phyloP scores from a whole-genome alignment of 2,113 vertebrate genomes.

The Stigmatopora nigra region DNA sequence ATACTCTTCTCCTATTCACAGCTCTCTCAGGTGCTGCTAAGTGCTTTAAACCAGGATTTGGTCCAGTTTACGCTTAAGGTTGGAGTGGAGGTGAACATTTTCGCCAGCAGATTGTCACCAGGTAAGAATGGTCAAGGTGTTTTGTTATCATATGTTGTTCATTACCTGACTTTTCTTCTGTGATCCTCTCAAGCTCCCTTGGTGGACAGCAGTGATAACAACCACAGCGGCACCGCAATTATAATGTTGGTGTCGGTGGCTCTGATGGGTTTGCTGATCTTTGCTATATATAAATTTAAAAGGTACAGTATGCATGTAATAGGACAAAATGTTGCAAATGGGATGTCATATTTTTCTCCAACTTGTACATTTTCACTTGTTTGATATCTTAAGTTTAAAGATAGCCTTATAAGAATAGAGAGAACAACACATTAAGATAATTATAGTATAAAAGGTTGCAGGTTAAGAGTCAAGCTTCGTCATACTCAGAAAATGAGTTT shows the following conservation, averaged over 20 bases:
- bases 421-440: no score
- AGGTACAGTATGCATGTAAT: constrained; percentile 40
- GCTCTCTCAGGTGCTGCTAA: constrained; percentile 65
- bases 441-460: no score
- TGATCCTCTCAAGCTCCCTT: constrained; percentile 52
- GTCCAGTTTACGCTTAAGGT: constrained; percentile 60
- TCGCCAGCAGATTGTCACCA: constrained; percentile 58
- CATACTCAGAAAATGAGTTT: no score
- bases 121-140: constrained; percentile 38
- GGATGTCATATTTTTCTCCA: no score
- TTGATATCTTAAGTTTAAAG: no score
- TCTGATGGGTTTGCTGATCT: constrained; percentile 56
- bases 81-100: constrained; percentile 60
- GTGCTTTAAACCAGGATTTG: constrained; percentile 67
- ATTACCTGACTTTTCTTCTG: constrained; percentile 14
- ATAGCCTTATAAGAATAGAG: no score
- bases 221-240: constrained; percentile 56
- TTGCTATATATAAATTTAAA: constrained; percentile 65
- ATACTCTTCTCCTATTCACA: constrained; percentile 42
- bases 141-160: neutral
- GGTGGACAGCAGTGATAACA: constrained; percentile 50
- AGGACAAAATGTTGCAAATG: neutral
- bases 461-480: no score
- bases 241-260: constrained; percentile 64
- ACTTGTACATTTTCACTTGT: no score